These are phyloP conservation scores for Hassar affinis DNA, from an alignment of 2,113 vertebrate genomes.

Conservation along the genomic window DNA sequence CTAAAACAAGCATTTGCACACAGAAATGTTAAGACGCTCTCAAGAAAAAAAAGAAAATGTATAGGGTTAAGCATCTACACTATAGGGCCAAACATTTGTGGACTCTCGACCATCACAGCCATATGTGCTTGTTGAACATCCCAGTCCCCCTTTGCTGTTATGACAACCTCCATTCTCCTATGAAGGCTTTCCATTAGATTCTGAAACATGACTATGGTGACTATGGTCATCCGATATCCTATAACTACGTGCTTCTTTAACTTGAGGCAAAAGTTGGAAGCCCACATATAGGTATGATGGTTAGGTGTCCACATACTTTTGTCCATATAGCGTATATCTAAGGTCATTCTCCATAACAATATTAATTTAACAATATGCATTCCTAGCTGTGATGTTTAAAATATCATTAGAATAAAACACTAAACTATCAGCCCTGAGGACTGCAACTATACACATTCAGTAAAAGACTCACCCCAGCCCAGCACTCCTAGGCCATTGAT, in stretches of 20 bases:
- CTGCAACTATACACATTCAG: neutral
- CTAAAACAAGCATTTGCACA: neutral
- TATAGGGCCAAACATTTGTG: neutral
- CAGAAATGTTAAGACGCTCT: neutral
- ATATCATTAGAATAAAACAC: neutral
- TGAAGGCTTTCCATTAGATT: neutral
- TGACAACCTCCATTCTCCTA: neutral
- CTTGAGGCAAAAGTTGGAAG: neutral
- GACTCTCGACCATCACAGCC: neutral
- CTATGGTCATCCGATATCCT: neutral
- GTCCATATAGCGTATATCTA: neutral
- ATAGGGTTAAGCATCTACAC: neutral
- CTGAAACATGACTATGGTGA: neutral
- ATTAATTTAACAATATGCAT: neutral
- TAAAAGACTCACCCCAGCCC: constrained; percentile 86
- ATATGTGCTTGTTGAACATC: neutral
- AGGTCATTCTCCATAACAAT: neutral
- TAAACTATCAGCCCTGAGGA: neutral
- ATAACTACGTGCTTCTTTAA: neutral
- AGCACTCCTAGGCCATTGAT: constrained; percentile 93
- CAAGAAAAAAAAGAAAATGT: neutral
- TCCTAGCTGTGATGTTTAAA: neutral
- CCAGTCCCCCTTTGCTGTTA: neutral
- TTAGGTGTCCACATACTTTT: neutral
- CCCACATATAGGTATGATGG: neutral